phyloP scores from a whole-genome alignment of 2,113 vertebrate genomes.

The Amblyornis subalaris region DNA sequence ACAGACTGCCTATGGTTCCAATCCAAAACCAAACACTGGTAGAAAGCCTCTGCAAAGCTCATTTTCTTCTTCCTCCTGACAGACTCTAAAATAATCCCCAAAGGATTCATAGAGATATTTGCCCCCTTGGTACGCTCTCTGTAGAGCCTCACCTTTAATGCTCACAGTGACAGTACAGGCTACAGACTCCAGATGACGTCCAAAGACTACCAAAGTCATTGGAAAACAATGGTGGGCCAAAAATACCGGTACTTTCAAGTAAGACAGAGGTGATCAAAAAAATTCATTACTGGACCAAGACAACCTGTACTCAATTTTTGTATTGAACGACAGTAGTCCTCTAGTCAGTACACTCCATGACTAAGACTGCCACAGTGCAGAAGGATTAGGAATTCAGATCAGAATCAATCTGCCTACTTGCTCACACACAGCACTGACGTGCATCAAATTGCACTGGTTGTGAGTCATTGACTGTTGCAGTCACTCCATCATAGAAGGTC shows the following conservation, averaged over 20 bases:
- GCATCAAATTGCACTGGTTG: background rate
- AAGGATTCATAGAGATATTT: background rate
- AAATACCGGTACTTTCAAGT: background rate
- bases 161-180: background rate
- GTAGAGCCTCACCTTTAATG: background rate
- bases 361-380: background rate
- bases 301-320: background rate
- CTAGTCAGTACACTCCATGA: background rate
- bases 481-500: background rate
- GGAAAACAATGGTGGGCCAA: background rate
- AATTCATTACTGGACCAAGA: background rate
- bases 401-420: background rate
- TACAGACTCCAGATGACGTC: background rate
- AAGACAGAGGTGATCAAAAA: background rate
- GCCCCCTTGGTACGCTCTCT: background rate
- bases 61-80: background rate
- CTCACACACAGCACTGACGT: fast-evolving
- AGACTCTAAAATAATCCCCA: background rate
- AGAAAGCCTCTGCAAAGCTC: background rate
- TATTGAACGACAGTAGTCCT: background rate
- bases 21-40: background rate
- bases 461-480: background rate
- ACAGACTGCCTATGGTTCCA: background rate
- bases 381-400: background rate
- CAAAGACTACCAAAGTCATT: background rate